phyloP scores from a whole-genome alignment of 2,888 invertebrate species.

The Nemoura dubitans region DNA sequence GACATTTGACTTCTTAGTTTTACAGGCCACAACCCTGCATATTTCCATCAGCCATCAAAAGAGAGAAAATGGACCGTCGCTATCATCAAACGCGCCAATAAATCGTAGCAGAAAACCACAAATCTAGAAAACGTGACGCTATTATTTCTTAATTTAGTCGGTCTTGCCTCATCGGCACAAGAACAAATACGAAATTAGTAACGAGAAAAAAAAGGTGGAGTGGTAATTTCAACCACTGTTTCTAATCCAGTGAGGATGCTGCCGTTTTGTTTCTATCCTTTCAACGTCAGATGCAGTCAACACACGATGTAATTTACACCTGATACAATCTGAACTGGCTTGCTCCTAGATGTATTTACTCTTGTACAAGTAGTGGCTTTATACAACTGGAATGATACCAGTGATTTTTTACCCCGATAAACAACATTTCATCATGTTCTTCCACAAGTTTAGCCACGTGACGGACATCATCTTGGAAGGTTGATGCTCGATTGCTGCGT shows the following conservation, averaged over 20 bases:
- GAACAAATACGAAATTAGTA: neutral
- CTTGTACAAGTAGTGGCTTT: neutral
- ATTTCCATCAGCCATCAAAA: too few species aligned
- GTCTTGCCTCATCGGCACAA: neutral
- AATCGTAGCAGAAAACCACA: too few species aligned
- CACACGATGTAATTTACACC: slow-evolving; percentile 1
- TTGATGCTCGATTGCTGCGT: neutral
- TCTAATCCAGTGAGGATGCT: neutral
- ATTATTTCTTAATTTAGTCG: neutral
- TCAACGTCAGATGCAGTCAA: neutral
- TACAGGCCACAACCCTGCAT: too few species aligned
- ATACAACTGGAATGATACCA: neutral
- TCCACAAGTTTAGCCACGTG: neutral
- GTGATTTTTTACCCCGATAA: neutral
- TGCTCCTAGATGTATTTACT: neutral
- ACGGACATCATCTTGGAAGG: neutral
- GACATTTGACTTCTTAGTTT: too few species aligned
- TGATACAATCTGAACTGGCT: neutral
- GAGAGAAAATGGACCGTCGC: too few species aligned
- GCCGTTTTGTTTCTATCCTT: neutral
- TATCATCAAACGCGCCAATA: too few species aligned
- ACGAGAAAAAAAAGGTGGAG: neutral
- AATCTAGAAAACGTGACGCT: too few species aligned
- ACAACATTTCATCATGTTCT: neutral
- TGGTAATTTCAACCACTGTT: neutral